phyloP scores from a whole-genome alignment of 2,113 vertebrate species.

The Hepsetus odoe region DNA sequence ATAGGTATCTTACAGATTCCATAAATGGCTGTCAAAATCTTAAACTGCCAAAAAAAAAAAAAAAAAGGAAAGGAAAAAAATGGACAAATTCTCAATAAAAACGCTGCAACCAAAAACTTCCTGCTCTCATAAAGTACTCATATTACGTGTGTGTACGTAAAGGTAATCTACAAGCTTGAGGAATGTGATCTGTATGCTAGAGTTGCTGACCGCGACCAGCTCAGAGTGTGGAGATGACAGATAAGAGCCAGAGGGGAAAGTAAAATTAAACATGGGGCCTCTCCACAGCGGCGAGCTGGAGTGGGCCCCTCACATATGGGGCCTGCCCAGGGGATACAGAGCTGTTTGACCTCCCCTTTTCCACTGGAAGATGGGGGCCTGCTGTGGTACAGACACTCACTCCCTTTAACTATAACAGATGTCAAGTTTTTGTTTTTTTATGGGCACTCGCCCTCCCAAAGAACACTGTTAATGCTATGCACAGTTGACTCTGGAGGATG shows the following conservation, averaged over 20 bases:
- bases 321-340: constrained; percentile 2
- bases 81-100: too few species aligned
- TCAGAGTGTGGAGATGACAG: constrained; percentile 3
- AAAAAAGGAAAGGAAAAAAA: too few species aligned
- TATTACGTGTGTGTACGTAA: not conserved
- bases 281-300: not conserved
- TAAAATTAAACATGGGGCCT: constrained; percentile 24
- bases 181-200: constrained; percentile 1
- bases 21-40: too few species aligned
- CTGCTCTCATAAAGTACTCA: too few species aligned
- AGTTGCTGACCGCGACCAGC: not conserved
- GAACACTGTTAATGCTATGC: constrained; percentile 3
- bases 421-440: not conserved
- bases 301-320: constrained; percentile 6
- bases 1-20: too few species aligned
- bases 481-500: not conserved
- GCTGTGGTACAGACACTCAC: constrained; percentile 1
- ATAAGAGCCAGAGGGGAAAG: constrained; percentile 10
- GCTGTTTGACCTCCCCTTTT: constrained; percentile 1
- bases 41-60: too few species aligned
- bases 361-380: constrained; percentile 9
- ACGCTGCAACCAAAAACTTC: too few species aligned
- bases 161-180: not conserved
- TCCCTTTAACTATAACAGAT: constrained; percentile 5
- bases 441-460: not conserved